Conservation (phyloP, 2,888 invertebrate genomes). For the Helicoverpa assulta region DNA sequence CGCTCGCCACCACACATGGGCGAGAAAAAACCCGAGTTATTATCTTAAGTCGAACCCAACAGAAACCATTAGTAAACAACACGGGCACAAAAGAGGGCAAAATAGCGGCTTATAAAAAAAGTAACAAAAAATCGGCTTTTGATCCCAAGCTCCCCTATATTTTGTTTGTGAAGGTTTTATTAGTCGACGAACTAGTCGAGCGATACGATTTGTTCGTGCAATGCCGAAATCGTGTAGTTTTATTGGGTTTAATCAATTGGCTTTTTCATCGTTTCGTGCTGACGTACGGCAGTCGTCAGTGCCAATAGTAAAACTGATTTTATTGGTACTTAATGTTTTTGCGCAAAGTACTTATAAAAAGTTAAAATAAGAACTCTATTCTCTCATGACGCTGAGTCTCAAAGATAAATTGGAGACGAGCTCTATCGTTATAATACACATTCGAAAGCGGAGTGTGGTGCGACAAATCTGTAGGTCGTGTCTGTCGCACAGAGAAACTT, state of each 20-base stretch:
- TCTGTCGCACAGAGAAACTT: constrained; percentile 74
- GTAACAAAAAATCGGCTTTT: constrained; percentile 89
- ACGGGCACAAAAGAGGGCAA: constrained; percentile 88
- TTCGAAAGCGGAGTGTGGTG: constrained; percentile 55
- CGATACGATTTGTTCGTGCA: constrained; percentile 72
- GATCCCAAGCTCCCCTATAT: constrained; percentile 86
- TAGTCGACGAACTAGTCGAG: constrained; percentile 83
- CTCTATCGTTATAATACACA: constrained; percentile 7
- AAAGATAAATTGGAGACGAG: constrained; percentile 15
- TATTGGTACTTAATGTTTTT: not conserved
- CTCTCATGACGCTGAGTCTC: not conserved
- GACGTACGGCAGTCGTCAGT: constrained; percentile 24
- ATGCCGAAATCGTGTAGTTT: constrained; percentile 57
- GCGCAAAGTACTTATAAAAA: not conserved
- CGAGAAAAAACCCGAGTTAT: constrained; percentile 88
- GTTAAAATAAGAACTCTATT: not conserved
- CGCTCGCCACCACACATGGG: constrained; percentile 83
- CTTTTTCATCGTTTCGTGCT: constrained; percentile 48
- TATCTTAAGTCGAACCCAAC: constrained; percentile 90
- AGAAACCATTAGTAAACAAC: constrained; percentile 91
- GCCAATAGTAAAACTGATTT: constrained; percentile 18
- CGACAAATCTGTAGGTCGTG: constrained; percentile 76
- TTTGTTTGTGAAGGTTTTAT: constrained; percentile 87
- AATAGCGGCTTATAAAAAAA: constrained; percentile 87
- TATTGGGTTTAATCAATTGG: constrained; percentile 53